Evolutionary conservation across 2,888 invertebrate species (phyloP).

Genomic region (Drosophila ustulata): DNA sequence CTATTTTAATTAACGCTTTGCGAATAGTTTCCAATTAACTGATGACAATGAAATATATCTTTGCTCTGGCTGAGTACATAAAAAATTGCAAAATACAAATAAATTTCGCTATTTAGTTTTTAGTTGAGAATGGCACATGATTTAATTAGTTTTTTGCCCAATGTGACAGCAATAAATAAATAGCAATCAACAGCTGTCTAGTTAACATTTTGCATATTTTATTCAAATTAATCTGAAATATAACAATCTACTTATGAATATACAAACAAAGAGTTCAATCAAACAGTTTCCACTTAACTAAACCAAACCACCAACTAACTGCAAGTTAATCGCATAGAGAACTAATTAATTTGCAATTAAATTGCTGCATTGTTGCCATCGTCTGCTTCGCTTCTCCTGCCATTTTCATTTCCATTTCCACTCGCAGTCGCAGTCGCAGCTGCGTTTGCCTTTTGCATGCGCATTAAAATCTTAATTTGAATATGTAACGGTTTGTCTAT

Average conservation of each 20-base stretch:
- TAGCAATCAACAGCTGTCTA: too few species aligned
- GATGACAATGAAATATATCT: background rate
- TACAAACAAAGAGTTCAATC: background rate
- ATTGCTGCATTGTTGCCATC: slow-evolving; percentile 31
- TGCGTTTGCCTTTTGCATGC: slow-evolving; percentile 47
- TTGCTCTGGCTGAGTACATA: background rate
- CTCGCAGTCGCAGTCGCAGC: slow-evolving; percentile 27
- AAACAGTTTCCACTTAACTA: background rate
- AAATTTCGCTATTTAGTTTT: background rate
- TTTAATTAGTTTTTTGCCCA: too few species aligned
- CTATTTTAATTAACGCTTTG: too few species aligned
- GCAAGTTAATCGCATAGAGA: slow-evolving; percentile 39
- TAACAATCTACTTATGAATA: too few species aligned
- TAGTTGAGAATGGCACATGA: background rate
- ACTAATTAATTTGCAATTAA: slow-evolving; percentile 70
- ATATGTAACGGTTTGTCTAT: slow-evolving; percentile 77
- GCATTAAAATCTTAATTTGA: slow-evolving; percentile 78
- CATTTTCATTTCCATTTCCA: background rate
- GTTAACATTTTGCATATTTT: too few species aligned
- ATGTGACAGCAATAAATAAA: too few species aligned
- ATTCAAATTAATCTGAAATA: too few species aligned
- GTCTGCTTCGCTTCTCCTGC: background rate
- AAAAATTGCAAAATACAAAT: background rate
- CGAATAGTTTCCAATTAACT: background rate
- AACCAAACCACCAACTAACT: slow-evolving; percentile 45